Percentiles rank a stretch among this genome's conserved stretches.
These are phyloP conservation scores for Lathronympha strigana DNA, from an alignment of 2,888 invertebrate genomes.

Conservation along the genomic window DNA sequence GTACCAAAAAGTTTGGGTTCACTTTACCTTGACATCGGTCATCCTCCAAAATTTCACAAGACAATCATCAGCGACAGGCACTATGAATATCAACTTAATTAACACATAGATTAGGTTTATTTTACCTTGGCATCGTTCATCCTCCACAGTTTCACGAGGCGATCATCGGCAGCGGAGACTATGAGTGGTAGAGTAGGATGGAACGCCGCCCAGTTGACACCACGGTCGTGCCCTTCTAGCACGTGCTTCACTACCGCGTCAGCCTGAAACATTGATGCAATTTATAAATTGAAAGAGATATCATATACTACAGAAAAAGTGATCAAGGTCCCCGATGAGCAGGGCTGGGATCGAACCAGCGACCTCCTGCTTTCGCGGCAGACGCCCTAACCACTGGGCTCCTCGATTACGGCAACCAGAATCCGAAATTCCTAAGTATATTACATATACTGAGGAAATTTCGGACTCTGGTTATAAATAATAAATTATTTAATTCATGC, in stretches of 20 bases:
- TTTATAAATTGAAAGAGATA: background rate
- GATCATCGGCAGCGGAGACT: conserved; percentile 99
- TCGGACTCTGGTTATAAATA: too few relatives aligned
- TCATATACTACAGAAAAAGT: too few relatives aligned
- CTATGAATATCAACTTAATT: background rate
- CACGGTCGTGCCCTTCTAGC: conserved; percentile 96
- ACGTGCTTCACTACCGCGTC: conserved; percentile 97
- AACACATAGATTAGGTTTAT: background rate
- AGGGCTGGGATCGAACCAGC: too few relatives aligned
- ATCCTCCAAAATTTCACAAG: conserved; percentile 99
- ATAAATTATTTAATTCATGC: too few relatives aligned
- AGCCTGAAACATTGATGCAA: conserved; percentile 78
- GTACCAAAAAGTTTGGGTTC: background rate
- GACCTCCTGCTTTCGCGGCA: too few relatives aligned
- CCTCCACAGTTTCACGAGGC: conserved; percentile 98
- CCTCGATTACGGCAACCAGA: too few relatives aligned
- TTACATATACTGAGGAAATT: too few relatives aligned
- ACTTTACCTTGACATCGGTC: conserved; percentile 94
- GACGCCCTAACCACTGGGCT: too few relatives aligned
- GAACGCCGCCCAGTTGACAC: conserved; percentile 99
- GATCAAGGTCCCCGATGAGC: too few relatives aligned
- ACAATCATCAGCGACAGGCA: conserved; percentile 98
- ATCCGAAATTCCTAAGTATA: too few relatives aligned
- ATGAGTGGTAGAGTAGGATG: conserved; percentile 97
- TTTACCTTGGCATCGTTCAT: conserved; percentile 97